A percentile compares a stretch with the other conserved stretches of the same genome.
Conservation (phyloP, 2,888 invertebrate species). For the Meiosimyza decipiens region DNA sequence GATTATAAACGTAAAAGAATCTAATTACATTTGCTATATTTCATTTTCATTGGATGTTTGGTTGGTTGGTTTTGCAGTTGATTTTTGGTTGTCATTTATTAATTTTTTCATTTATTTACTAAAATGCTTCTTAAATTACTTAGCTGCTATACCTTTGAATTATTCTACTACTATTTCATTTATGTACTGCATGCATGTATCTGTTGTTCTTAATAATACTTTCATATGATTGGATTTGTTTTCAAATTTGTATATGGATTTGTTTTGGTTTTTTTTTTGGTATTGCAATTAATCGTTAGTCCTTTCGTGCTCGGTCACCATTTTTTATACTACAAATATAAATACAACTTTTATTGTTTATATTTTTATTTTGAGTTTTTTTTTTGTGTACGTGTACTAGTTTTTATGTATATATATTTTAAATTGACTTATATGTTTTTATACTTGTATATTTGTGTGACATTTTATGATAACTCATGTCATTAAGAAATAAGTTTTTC, state of each 20-base stretch:
- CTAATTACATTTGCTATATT: slow-evolving; percentile 15
- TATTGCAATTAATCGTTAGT: slow-evolving; percentile 37
- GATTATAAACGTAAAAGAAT: neutral
- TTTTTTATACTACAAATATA: slow-evolving; percentile 56
- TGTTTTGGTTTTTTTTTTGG: slow-evolving; percentile 46
- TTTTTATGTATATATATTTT: slow-evolving; percentile 33
- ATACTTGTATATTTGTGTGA: slow-evolving; percentile 29
- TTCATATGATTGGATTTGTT: slow-evolving; percentile 62
- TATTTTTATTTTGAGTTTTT: slow-evolving; percentile 46
- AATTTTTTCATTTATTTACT: slow-evolving; percentile 25
- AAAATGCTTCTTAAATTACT: slow-evolving; percentile 32
- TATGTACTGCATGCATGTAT: slow-evolving; percentile 37
- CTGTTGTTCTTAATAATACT: slow-evolving; percentile 54
- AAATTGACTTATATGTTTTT: slow-evolving; percentile 45
- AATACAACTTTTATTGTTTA: slow-evolving; percentile 51
- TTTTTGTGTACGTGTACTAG: neutral
- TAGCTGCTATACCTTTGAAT: slow-evolving; percentile 32
- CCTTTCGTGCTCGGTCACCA: neutral
- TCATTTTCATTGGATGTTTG: slow-evolving; percentile 19
- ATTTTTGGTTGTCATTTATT: slow-evolving; percentile 6
- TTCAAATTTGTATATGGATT: slow-evolving; percentile 57
- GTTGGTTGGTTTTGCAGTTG: slow-evolving; percentile 9
- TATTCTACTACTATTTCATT: slow-evolving; percentile 37
- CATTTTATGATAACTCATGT: slow-evolving; percentile 4
- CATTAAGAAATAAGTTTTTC: no score